phyloP scores from a whole-genome alignment of 2,888 invertebrate genomes.

The Venusia cambrica region DNA sequence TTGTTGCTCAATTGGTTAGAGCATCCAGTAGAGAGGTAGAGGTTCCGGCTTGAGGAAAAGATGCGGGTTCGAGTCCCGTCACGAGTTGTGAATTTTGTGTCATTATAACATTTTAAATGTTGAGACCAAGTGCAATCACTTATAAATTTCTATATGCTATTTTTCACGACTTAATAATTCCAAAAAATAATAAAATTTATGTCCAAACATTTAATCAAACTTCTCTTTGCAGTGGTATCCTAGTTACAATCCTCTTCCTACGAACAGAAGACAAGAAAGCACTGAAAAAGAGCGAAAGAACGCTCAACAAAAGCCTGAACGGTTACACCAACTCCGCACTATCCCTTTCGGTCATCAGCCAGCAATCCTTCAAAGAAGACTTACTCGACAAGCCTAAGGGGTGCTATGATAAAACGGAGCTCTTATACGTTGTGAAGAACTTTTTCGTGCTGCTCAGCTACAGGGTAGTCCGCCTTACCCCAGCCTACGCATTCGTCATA shows the following conservation, averaged over 20 bases:
- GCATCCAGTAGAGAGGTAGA: too few species aligned
- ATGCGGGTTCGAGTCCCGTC: too few species aligned
- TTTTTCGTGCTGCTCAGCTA: constrained; percentile 74
- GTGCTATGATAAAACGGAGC: constrained; percentile 57
- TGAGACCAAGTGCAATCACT: too few species aligned
- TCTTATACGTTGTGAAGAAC: constrained; percentile 62
- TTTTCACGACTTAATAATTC: not conserved
- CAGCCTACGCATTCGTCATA: constrained; percentile 90
- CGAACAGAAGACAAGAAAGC: constrained; percentile 81
- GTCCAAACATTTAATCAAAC: too few species aligned
- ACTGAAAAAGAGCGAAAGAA: constrained; percentile 49
- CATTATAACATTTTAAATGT: too few species aligned
- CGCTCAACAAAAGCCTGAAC: constrained; percentile 68
- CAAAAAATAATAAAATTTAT: constrained; percentile 14
- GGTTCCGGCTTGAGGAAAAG: too few species aligned
- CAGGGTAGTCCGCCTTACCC: constrained; percentile 87
- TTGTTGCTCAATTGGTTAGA: too few species aligned
- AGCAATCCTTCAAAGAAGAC: constrained; percentile 70
- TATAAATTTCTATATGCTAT: too few species aligned
- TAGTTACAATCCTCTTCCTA: constrained; percentile 87
- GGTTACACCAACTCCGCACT: constrained; percentile 68
- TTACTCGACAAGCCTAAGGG: constrained; percentile 59
- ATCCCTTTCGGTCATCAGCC: constrained; percentile 68
- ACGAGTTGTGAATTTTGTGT: too few species aligned
- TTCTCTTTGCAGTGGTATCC: constrained; percentile 85